These are phyloP conservation scores for Limnephilus rhombicus DNA, from an alignment of 2,888 invertebrate genomes.

Conservation along the genomic window DNA sequence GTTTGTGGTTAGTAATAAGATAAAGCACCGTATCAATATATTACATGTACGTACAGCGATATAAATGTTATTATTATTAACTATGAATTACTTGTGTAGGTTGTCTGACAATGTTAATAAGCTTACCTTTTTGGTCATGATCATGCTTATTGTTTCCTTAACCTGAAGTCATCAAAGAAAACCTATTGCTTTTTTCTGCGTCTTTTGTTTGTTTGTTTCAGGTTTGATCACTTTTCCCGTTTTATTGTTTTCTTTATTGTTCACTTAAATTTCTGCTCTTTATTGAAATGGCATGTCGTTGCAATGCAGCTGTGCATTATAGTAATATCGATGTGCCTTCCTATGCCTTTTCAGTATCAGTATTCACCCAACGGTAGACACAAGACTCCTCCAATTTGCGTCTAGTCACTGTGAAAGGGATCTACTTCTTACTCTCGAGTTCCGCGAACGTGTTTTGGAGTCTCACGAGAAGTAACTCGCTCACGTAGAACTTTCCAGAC, in stretches of 20 bases:
- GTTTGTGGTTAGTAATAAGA: too few species aligned
- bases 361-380: not conserved
- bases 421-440: not conserved
- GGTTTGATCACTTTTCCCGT: not conserved
- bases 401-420: conserved; percentile 29
- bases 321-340: not conserved
- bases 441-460: conserved; percentile 26
- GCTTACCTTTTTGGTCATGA: not conserved
- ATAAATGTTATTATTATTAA: too few species aligned
- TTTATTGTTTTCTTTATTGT: not conserved
- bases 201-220: not conserved
- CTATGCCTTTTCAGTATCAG: not conserved
- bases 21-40: too few species aligned
- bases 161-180: not conserved
- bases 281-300: not conserved
- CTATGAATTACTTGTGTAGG: not conserved
- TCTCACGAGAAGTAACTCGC: not conserved
- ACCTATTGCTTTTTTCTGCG: not conserved
- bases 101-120: not conserved
- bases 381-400: conserved; percentile 17
- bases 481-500: conserved; percentile 19
- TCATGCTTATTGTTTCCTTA: not conserved
- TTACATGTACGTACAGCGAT: too few species aligned
- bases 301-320: not conserved
- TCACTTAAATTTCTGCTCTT: not conserved